Conservation (phyloP, 1,140 invertebrate species). For the Eriocheir sinensis region DNA sequence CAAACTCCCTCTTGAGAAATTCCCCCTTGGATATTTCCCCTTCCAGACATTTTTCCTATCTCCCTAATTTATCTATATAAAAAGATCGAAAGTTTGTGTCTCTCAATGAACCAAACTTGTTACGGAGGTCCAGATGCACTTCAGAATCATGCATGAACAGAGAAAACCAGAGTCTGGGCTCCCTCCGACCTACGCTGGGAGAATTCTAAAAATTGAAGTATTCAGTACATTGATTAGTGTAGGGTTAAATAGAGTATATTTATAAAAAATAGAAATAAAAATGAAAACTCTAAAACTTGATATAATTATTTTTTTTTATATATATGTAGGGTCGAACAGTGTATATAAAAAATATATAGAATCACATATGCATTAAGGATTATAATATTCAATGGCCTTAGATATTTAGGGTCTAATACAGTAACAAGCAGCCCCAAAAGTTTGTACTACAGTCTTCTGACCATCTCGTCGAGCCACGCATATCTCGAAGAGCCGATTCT, state of each 20-base stretch:
- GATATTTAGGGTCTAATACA: too few species aligned
- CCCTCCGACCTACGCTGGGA: not conserved
- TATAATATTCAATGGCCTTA: too few species aligned
- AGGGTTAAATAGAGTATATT: too few species aligned
- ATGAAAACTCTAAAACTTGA: not conserved
- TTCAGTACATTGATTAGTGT: not conserved
- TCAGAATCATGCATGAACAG: conserved; percentile 10
- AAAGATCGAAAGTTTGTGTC: not conserved
- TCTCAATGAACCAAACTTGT: not conserved
- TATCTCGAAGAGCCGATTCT: too few species aligned
- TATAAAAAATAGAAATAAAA: not conserved
- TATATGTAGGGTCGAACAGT: too few species aligned
- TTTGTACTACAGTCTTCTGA: too few species aligned
- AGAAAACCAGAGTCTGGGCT: conserved; percentile 10
- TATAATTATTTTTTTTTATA: not conserved
- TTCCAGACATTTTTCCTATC: too few species aligned
- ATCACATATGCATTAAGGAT: too few species aligned
- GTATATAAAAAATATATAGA: too few species aligned
- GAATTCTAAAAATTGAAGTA: conserved; percentile 3
- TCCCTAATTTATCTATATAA: not conserved
- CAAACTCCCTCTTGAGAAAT: not conserved
- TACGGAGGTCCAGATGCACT: not conserved
- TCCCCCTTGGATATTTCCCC: conserved; percentile 20
- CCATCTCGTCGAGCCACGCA: too few species aligned
- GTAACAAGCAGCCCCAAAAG: too few species aligned